Evolutionary conservation across 2,888 invertebrate genomes (phyloP).

Genomic region (Leucoptera coffeella): DNA sequence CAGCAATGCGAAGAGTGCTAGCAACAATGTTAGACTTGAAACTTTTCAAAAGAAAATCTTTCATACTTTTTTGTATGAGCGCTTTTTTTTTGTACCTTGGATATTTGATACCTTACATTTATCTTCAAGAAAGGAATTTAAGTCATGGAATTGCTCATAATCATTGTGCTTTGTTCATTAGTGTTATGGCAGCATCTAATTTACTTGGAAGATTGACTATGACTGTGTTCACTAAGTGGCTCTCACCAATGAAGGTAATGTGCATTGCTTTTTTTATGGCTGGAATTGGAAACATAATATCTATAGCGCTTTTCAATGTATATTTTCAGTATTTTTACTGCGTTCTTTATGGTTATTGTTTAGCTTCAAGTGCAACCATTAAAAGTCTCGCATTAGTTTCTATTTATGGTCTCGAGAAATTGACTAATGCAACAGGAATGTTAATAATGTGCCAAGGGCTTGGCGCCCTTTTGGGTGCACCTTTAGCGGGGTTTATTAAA

Average conservation of each 20-base stretch:
- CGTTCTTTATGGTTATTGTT: slow-evolving; percentile 22
- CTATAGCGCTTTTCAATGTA: slow-evolving; percentile 18
- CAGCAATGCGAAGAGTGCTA: slow-evolving; percentile 28
- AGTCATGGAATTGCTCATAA: slow-evolving; percentile 16
- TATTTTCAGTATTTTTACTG: slow-evolving; percentile 28
- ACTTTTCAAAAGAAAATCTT: slow-evolving; percentile 22
- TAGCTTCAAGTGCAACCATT: slow-evolving; percentile 19
- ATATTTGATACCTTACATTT: slow-evolving; percentile 30
- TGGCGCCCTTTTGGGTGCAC: slow-evolving; percentile 30
- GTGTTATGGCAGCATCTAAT: slow-evolving; percentile 26
- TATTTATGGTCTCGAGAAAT: slow-evolving; percentile 30
- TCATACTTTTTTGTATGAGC: slow-evolving; percentile 17
- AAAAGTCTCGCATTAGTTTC: slow-evolving; percentile 27
- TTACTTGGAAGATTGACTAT: slow-evolving; percentile 20
- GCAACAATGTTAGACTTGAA: slow-evolving; percentile 39
- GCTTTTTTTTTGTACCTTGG: slow-evolving; percentile 24
- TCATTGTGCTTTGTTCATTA: slow-evolving; percentile 26
- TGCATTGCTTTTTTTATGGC: slow-evolving; percentile 12
- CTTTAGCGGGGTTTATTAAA: slow-evolving; percentile 23
- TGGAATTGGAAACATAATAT: slow-evolving; percentile 19
- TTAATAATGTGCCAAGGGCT: slow-evolving; percentile 31
- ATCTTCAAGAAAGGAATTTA: slow-evolving; percentile 21
- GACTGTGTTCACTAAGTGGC: slow-evolving; percentile 21
- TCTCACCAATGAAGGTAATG: too few species aligned
- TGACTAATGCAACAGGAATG: slow-evolving; percentile 37